Percentiles rank a stretch among this genome's conserved stretches.
These are phyloP conservation scores for Oreohelix idahoensis DNA, from an alignment of 1,140 invertebrate species.

Conservation along the genomic window DNA sequence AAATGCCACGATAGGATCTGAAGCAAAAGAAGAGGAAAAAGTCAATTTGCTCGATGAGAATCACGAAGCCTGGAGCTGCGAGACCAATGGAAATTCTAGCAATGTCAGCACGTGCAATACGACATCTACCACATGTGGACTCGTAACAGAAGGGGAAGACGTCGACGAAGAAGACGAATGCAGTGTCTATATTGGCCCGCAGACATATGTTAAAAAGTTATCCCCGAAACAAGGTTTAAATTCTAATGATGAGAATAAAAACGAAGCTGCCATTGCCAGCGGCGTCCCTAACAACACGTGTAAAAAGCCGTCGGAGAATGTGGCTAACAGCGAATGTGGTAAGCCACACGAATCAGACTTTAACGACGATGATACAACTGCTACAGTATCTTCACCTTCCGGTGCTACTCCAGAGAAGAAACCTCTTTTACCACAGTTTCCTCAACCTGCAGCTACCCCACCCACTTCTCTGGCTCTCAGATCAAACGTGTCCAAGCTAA, in stretches of 20 bases:
- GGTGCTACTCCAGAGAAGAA: not conserved
- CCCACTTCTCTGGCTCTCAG: constrained; percentile 4
- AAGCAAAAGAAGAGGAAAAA: not conserved
- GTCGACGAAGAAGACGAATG: not conserved
- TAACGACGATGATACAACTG: not conserved
- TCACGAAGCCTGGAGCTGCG: not conserved
- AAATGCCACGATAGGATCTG: not conserved
- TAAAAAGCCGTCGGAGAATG: not conserved
- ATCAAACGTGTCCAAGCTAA: not conserved
- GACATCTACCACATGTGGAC: not conserved
- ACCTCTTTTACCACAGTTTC: not conserved
- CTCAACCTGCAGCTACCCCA: not conserved
- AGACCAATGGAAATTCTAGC: not conserved
- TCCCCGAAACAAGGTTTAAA: not conserved
- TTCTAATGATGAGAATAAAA: not conserved
- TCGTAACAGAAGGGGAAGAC: not conserved
- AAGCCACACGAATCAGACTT: not conserved
- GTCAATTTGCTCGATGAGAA: not conserved
- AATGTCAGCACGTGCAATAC: not conserved
- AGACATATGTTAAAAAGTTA: not conserved
- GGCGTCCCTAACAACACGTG: not conserved
- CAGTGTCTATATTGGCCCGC: not conserved
- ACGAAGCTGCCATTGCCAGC: not conserved
- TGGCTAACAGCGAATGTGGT: not conserved
- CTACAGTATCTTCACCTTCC: not conserved